A percentile compares a stretch with the other conserved stretches of the same genome.
Conservation (phyloP, 2,888 invertebrate genomes). For the Macaria notata region DNA sequence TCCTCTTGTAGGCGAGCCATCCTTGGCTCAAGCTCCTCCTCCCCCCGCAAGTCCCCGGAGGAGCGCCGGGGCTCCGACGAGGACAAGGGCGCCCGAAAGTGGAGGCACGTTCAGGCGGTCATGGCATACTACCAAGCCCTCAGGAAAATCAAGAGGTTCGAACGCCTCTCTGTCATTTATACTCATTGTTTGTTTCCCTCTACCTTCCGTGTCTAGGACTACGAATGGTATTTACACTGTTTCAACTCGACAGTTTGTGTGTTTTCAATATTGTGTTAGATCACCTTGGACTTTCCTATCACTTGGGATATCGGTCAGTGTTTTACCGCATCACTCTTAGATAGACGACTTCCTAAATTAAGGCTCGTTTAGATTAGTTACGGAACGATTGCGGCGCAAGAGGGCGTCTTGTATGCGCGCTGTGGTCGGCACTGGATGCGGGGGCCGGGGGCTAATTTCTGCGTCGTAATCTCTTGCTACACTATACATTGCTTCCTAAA, state of each 20-base stretch:
- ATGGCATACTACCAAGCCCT: constrained; percentile 95
- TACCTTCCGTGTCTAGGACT: constrained; percentile 76
- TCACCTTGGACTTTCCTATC: constrained; percentile 69
- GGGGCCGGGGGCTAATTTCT: too few relatives aligned
- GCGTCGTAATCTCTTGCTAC: too few relatives aligned
- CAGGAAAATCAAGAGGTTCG: constrained; percentile 95
- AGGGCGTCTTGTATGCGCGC: constrained; percentile 8
- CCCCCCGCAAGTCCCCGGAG: constrained; percentile 73
- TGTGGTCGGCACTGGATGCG: too few relatives aligned
- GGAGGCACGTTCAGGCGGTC: constrained; percentile 93
- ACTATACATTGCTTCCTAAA: too few relatives aligned
- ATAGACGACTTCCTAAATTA: constrained; percentile 47
- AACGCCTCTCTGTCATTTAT: constrained; percentile 66
- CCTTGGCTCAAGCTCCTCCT: constrained; percentile 77
- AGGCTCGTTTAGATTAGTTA: constrained; percentile 38
- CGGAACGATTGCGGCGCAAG: constrained; percentile 10
- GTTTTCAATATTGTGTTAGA: constrained; percentile 74
- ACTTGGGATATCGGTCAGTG: constrained; percentile 63
- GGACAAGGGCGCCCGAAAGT: constrained; percentile 86
- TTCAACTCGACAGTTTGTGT: constrained; percentile 66
- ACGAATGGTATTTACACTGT: constrained; percentile 69
- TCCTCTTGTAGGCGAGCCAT: constrained; percentile 79
- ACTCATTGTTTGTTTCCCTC: constrained; percentile 72
- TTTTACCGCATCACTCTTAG: constrained; percentile 50
- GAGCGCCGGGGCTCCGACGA: constrained; percentile 67